These are phyloP conservation scores for Agrotis ipsilon DNA, from an alignment of 2,888 invertebrate species.

Conservation along the genomic window DNA sequence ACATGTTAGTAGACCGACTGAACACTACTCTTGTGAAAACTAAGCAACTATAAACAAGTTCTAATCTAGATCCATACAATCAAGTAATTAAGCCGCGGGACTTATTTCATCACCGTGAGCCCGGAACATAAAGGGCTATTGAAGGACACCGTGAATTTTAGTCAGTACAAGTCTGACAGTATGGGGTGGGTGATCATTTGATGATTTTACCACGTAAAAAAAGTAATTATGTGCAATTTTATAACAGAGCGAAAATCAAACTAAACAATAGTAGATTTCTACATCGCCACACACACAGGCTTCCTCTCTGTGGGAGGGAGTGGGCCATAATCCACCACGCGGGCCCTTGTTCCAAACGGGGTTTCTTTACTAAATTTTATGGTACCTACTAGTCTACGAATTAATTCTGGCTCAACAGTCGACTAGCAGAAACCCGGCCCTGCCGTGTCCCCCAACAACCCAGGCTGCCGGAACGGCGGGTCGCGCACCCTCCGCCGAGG, in stretches of 20 bases:
- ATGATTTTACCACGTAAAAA: no score
- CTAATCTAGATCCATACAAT: not conserved
- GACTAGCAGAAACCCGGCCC: not conserved
- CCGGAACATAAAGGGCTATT: no score
- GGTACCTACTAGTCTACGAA: not conserved
- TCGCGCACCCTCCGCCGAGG: conserved; percentile 18
- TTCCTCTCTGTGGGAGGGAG: no score
- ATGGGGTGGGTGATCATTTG: no score
- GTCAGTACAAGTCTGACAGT: no score
- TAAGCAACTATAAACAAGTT: not conserved
- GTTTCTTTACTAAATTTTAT: not conserved
- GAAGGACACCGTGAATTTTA: no score
- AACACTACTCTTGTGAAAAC: not conserved
- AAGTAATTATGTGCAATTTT: not conserved
- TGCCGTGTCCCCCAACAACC: not conserved
- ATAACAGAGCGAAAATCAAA: not conserved
- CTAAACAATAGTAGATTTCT: not conserved
- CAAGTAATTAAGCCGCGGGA: no score
- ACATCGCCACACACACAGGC: no score
- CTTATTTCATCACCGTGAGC: no score
- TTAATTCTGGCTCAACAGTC: not conserved
- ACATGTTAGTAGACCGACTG: not conserved
- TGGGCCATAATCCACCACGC: no score
- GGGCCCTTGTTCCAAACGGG: not conserved
- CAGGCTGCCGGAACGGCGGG: not conserved